phyloP scores from a whole-genome alignment of 1,140 invertebrate genomes.

The Uloborus diversus region DNA sequence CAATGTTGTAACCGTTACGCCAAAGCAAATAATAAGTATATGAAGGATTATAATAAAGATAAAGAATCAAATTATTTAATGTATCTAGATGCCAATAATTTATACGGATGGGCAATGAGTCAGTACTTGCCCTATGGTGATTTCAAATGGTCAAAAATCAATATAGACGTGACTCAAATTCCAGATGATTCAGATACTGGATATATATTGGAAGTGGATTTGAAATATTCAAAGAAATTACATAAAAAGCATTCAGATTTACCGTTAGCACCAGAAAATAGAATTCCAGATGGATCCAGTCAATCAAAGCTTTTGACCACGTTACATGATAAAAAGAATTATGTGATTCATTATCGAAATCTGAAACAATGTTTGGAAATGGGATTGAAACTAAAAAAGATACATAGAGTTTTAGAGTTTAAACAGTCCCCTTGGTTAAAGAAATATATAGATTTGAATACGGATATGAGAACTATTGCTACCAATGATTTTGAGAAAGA shows the following conservation, averaged over 20 bases:
- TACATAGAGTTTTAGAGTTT: constrained; percentile 68
- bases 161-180: background rate
- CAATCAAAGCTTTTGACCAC: constrained; percentile 4
- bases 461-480: constrained; percentile 59
- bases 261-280: constrained; percentile 63
- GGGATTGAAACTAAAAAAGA: constrained; percentile 67
- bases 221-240: constrained; percentile 60
- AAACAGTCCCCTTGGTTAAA: constrained; percentile 68
- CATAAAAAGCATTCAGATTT: constrained; percentile 64
- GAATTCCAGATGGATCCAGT: constrained; percentile 33
- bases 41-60: constrained; percentile 47
- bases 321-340: constrained; percentile 61
- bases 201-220: constrained; percentile 60
- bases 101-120: constrained; percentile 58
- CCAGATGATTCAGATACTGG: constrained; percentile 58
- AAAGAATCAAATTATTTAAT: constrained; percentile 59
- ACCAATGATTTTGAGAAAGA: constrained; percentile 61
- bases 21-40: constrained; percentile 61
- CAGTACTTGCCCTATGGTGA: constrained; percentile 39
- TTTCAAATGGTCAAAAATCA: constrained; percentile 43
- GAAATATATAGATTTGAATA: constrained; percentile 67
- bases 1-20: constrained; percentile 57
- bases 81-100: constrained; percentile 60
- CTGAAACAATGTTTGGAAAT: constrained; percentile 67
- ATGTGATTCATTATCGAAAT: constrained; percentile 68